Evolutionary conservation across 2,888 invertebrate genomes (phyloP), one percentile per base, ranked within the genome.

Genomic region (Lasioglossum morio): DNA sequence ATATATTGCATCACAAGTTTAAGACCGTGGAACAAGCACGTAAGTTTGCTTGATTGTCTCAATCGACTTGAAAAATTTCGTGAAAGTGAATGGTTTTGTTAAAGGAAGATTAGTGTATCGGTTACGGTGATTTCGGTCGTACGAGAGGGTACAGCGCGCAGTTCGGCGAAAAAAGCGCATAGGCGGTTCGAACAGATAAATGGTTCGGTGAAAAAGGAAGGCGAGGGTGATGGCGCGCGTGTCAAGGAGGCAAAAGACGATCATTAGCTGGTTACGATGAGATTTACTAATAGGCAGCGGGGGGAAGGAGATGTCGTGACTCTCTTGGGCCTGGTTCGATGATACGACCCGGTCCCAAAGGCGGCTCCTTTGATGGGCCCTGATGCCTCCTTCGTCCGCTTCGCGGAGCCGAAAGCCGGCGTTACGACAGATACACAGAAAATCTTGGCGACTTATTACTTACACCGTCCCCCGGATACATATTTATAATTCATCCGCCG

Each of bases 181-280:
- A 57, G 57, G 57, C 57, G 57, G n/a, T 57, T n/a, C 57, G 57
- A 57, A 57, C n/a, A 57, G 57, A 57, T 57, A 57, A 57, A 57
- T 57, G 57, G 57, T 57, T 57, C 63, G 63, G 30, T 30, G 81
- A 82, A 82, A 75, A 82, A 40, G 81, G 81, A 79, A 60, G 37
- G 53, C 46, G 48, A 43, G 73, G 48, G 72, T 63, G 77, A 76
- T 79, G 81, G 57, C n/a, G 79, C 76, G 85, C 48, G 84, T 73
- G 87, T 76, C 72, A 72, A 81, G 70, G 83, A 87, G 85, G 84
- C 89, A 88, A 88, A 88, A 89, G 88, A 81, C 90, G 91, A 92
- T 94, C 92, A 94, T 94, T 94, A 94, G 93, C 92, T 89, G 92
- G 90, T 93, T 92, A 91, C 92, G 93, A 94, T 91, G 93, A 92